A percentile compares a stretch with the other conserved stretches of the same genome.
Conservation (phyloP, 2,797 vertebrate species). For the Xenops minutus region DNA sequence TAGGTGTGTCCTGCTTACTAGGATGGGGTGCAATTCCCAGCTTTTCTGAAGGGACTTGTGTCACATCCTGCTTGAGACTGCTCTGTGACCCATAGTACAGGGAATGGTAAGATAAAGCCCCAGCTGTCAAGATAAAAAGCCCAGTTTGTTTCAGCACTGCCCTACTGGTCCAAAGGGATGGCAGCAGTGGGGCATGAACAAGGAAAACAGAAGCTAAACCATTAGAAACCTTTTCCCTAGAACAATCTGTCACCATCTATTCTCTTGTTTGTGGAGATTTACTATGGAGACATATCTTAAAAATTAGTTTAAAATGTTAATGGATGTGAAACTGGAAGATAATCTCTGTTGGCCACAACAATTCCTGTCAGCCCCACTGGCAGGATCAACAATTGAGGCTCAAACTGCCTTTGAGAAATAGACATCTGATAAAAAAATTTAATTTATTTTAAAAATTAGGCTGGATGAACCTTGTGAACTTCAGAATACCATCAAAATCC, state of each 20-base stretch:
- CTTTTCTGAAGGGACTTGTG: fast-evolving
- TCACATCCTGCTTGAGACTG: background rate
- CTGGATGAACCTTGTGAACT: background rate
- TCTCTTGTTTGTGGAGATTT: background rate
- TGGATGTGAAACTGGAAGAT: background rate
- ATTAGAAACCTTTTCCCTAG: background rate
- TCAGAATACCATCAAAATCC: background rate
- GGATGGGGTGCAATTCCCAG: background rate
- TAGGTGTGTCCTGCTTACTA: background rate
- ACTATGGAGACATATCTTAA: background rate
- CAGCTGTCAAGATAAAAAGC: background rate
- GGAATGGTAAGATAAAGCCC: background rate
- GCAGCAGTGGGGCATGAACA: fast-evolving
- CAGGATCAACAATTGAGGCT: background rate
- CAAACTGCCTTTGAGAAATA: background rate
- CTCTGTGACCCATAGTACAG: fast-evolving
- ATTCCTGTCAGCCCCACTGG: background rate
- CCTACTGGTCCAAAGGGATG: background rate
- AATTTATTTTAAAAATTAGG: background rate
- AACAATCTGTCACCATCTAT: background rate
- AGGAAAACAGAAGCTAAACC: background rate
- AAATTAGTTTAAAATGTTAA: background rate
- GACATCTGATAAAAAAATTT: background rate
- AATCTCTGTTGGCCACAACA: background rate
- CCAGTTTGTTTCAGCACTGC: background rate